Evolutionary conservation across 2,797 vertebrate genomes (phyloP).

Genomic region (Eutrigla gurnardus): DNA sequence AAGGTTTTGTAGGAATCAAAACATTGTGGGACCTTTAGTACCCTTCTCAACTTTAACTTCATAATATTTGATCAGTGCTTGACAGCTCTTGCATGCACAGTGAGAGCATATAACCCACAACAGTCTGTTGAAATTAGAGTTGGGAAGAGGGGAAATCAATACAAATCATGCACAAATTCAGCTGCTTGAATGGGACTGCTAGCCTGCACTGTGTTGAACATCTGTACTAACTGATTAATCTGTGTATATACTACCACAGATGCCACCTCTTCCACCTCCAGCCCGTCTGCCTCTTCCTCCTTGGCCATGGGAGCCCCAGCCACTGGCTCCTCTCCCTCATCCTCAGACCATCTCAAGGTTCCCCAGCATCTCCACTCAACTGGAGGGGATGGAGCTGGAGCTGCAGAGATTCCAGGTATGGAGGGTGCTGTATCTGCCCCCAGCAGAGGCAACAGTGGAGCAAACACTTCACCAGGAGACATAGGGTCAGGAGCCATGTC

Average conservation of each 20-base stretch:
- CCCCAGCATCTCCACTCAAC: constrained; percentile 92
- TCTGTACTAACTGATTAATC: constrained; percentile 90
- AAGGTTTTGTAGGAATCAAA: constrained; percentile 77
- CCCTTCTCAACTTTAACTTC: constrained; percentile 87
- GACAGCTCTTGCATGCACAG: constrained; percentile 83
- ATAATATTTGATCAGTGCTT: constrained; percentile 77
- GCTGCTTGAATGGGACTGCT: constrained; percentile 98
- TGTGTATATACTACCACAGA: constrained; percentile 97
- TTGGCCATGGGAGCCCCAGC: constrained; percentile 95
- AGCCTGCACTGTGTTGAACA: constrained; percentile 89
- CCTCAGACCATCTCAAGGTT: constrained; percentile 95
- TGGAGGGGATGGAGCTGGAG: constrained; percentile 85
- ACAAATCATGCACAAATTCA: constrained; percentile 90
- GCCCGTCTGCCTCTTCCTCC: constrained; percentile 93
- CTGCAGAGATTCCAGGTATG: constrained; percentile 84
- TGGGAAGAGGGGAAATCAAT: constrained; percentile 82
- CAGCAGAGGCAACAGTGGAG: constrained; percentile 72
- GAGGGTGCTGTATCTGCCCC: constrained; percentile 72
- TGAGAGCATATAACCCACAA: constrained; percentile 78
- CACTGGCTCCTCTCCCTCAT: constrained; percentile 93
- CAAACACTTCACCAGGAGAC: constrained; percentile 64
- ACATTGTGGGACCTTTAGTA: constrained; percentile 78
- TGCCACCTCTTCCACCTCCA: constrained; percentile 92
- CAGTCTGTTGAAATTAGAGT: constrained; percentile 81
- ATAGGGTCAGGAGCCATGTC: constrained; percentile 76